These are phyloP conservation scores for Lepisosteus osseus DNA, from an alignment of 2,113 vertebrate species.

Conservation along the genomic window DNA sequence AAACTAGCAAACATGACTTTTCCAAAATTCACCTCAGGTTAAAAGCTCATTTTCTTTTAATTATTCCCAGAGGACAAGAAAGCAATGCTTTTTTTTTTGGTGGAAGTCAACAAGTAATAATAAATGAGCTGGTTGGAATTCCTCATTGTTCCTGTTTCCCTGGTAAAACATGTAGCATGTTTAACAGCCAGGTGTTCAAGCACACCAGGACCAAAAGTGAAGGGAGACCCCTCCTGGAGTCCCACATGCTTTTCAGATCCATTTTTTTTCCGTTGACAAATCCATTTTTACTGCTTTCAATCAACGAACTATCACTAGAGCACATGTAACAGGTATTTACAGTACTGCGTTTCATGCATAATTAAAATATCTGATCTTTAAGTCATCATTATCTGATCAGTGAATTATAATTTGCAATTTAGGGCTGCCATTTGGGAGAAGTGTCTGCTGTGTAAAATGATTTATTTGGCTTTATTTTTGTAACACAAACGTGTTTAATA, in stretches of 20 bases:
- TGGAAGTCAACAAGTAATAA: constrained; percentile 67
- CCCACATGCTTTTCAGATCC: background rate
- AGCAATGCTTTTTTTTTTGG: constrained; percentile 43
- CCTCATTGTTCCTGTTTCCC: constrained; percentile 65
- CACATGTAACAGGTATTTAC: background rate
- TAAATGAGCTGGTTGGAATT: constrained; percentile 58
- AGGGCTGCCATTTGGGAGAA: constrained; percentile 16
- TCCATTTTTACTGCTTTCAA: background rate
- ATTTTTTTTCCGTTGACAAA: background rate
- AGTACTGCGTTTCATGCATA: background rate
- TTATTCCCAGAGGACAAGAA: constrained; percentile 52
- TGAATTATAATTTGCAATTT: constrained; percentile 10
- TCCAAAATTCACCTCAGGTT: constrained; percentile 65
- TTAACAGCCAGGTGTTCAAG: constrained; percentile 60
- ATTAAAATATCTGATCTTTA: constrained; percentile 20
- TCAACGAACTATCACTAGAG: background rate
- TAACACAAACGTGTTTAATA: constrained; percentile 1
- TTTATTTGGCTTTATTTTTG: background rate
- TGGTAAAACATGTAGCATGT: constrained; percentile 40
- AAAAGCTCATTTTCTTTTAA: constrained; percentile 67
- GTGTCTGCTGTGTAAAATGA: constrained; percentile 35
- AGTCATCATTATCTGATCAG: constrained; percentile 16
- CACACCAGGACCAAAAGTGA: background rate
- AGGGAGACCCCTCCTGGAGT: constrained; percentile 5
- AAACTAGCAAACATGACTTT: constrained; percentile 41